Evolutionary conservation across 2,113 vertebrate species (phyloP).

Genomic region (Ciconia maguari): DNA sequence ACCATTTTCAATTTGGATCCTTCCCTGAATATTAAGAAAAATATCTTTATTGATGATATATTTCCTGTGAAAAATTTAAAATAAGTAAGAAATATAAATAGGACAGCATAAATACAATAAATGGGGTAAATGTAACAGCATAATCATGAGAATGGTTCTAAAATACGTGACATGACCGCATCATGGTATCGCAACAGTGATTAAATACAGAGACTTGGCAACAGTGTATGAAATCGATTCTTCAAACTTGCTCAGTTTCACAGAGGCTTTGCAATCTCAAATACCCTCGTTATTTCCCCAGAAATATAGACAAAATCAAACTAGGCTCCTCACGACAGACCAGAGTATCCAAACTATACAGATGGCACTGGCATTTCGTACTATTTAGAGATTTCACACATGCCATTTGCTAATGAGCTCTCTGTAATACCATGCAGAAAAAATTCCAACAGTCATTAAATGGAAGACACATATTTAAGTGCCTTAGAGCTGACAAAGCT

Average conservation of each 20-base stretch:
- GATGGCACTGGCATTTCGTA: slow-evolving; percentile 34
- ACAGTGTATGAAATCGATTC: background rate
- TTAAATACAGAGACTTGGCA: background rate
- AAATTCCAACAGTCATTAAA: background rate
- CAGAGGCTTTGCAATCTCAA: background rate
- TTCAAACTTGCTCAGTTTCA: background rate
- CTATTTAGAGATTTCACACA: background rate
- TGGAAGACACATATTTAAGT: background rate
- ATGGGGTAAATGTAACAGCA: background rate
- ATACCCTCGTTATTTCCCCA: background rate
- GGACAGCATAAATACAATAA: background rate
- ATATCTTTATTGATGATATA: slow-evolving; percentile 63
- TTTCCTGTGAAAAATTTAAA: slow-evolving; percentile 39
- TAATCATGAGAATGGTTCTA: background rate
- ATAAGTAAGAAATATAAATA: background rate
- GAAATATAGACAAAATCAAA: background rate
- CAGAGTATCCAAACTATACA: background rate
- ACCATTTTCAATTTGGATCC: slow-evolving; percentile 91
- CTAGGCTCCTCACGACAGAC: background rate
- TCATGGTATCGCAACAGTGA: background rate
- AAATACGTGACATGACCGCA: background rate
- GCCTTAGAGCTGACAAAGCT: background rate
- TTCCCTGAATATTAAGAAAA: slow-evolving; percentile 81
- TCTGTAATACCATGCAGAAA: background rate
- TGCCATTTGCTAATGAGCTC: slow-evolving; percentile 34